Evolutionary conservation across 2,888 invertebrate species (phyloP).

Genomic region (Autographa pulchrina): DNA sequence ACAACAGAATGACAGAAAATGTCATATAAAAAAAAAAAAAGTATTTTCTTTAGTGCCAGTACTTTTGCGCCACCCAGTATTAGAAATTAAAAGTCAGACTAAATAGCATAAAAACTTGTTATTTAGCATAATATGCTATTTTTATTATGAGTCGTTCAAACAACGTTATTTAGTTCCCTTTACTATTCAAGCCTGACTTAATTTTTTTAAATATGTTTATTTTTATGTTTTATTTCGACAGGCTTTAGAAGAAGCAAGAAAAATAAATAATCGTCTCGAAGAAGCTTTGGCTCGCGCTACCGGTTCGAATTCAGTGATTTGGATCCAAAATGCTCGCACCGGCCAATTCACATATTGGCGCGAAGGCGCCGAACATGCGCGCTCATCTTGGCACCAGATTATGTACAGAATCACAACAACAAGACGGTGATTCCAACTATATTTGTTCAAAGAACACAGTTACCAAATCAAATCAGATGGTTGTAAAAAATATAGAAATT

Average conservation of each 20-base stretch:
- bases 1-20: no score
- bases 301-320: slow-evolving; percentile 67
- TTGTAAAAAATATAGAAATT: background rate
- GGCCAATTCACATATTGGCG: slow-evolving; percentile 75
- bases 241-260: slow-evolving; percentile 75
- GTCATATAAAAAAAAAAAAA: no score
- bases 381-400: slow-evolving; percentile 74
- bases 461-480: background rate
- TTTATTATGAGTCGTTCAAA: no score
- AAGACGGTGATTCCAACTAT: slow-evolving; percentile 48
- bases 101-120: no score
- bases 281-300: slow-evolving; percentile 71
- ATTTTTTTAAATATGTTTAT: no score
- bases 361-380: slow-evolving; percentile 66
- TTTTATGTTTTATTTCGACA: slow-evolving; percentile 32
- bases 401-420: slow-evolving; percentile 76
- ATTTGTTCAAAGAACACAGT: background rate
- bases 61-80: no score
- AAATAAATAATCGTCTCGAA: slow-evolving; percentile 74
- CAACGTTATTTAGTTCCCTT: no score
- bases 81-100: no score
- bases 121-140: no score
- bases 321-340: slow-evolving; percentile 73
- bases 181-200: no score
- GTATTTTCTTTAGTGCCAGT: no score